Conservation (phyloP, 2,888 invertebrate genomes). For the Athalia rosae region DNA sequence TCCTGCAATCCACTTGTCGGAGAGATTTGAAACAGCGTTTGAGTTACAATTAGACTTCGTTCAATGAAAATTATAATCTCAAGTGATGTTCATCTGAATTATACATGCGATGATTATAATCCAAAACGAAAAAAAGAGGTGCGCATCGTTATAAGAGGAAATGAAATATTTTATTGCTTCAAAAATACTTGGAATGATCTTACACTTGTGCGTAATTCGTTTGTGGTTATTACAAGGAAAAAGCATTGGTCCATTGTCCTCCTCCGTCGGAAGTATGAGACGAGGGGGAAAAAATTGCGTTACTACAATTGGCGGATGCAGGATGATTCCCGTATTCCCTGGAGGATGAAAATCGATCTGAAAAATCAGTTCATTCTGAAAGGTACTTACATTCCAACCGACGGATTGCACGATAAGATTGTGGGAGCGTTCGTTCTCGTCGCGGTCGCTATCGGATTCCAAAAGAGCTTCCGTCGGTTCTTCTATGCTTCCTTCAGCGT, state of each 20-base stretch:
- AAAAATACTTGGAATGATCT: background rate
- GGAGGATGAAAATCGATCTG: background rate
- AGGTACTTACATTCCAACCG: conserved; percentile 85
- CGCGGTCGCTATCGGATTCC: conserved; percentile 81
- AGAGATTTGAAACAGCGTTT: too few relatives aligned
- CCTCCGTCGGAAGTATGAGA: too few relatives aligned
- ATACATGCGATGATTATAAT: too few relatives aligned
- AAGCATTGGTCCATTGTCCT: too few relatives aligned
- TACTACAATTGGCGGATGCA: background rate
- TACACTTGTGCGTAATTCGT: too few relatives aligned
- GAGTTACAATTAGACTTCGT: background rate
- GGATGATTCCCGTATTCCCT: background rate
- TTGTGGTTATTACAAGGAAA: too few relatives aligned
- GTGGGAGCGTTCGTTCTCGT: conserved; percentile 77
- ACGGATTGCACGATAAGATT: conserved; percentile 80
- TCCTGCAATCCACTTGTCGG: too few relatives aligned
- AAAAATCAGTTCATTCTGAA: background rate
- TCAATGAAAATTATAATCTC: conserved; percentile 3
- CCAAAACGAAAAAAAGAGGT: too few relatives aligned
- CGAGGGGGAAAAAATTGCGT: background rate
- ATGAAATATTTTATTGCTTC: too few relatives aligned
- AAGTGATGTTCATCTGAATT: conserved; percentile 18
- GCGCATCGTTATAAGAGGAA: too few relatives aligned
- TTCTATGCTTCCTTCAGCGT: conserved; percentile 61
- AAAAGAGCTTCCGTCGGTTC: conserved; percentile 77